These are phyloP conservation scores for Spodoptera littoralis DNA, from an alignment of 2,888 invertebrate genomes.

Conservation along the genomic window DNA sequence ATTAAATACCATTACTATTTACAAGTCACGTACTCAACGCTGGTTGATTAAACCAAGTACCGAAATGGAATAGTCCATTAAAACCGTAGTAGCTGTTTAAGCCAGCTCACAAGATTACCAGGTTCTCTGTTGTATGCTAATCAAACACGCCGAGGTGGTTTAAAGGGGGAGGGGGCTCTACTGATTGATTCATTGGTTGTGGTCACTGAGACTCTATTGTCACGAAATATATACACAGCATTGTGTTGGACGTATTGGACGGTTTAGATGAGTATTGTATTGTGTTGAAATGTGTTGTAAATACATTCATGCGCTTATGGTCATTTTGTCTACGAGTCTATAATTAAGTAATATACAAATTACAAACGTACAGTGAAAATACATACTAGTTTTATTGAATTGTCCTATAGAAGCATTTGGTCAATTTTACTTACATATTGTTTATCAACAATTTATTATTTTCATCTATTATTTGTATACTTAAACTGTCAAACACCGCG, in stretches of 20 bases:
- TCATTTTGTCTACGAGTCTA: too few relatives aligned
- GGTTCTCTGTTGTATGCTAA: conserved; percentile 42
- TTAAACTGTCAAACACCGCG: too few relatives aligned
- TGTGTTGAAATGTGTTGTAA: too few relatives aligned
- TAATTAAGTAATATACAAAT: too few relatives aligned
- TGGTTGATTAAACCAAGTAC: conserved; percentile 42
- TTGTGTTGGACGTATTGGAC: not conserved
- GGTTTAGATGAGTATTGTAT: too few relatives aligned
- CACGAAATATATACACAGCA: conserved; percentile 56
- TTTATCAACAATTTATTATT: too few relatives aligned
- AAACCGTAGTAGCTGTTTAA: conserved; percentile 28
- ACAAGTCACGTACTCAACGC: conserved; percentile 50
- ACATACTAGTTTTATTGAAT: too few relatives aligned
- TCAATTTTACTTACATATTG: too few relatives aligned
- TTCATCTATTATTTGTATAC: too few relatives aligned
- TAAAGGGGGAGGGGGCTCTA: conserved; percentile 41
- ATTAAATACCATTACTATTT: conserved; percentile 47
- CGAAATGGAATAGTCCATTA: conserved; percentile 35
- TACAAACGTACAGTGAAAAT: too few relatives aligned
- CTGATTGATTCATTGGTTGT: conserved; percentile 68
- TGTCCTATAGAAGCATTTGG: too few relatives aligned
- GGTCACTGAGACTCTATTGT: conserved; percentile 61
- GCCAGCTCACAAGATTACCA: conserved; percentile 41
- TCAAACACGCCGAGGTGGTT: conserved; percentile 42
- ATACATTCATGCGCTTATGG: too few relatives aligned